A percentile compares a stretch with the other conserved stretches of the same genome.
Evolutionary conservation across 2,797 vertebrate genomes (phyloP).

Genomic region (Sebastes iracundus): DNA sequence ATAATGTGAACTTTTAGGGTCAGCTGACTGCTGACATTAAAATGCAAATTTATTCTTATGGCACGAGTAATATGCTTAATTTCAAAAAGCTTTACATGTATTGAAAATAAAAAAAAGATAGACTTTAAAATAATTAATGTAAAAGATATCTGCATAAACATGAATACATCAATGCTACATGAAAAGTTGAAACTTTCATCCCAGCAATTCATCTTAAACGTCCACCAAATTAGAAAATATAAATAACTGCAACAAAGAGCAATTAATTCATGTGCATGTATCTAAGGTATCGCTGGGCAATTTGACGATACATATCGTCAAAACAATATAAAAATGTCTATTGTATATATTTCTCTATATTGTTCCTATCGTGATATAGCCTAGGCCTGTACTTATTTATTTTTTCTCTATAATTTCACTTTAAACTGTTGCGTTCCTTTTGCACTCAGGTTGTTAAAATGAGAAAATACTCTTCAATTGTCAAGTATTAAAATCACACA

Average conservation of each 20-base stretch:
- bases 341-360: no score
- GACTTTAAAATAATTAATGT: not conserved
- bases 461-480: no score
- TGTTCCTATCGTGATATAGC: no score
- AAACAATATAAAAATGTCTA: not conserved
- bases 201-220: not conserved
- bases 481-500: no score
- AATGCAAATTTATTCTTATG: not conserved
- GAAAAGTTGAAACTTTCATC: not conserved
- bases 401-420: no score
- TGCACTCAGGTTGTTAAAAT: no score
- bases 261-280: not conserved
- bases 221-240: not conserved
- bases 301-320: no score
- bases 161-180: not conserved
- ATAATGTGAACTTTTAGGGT: not conserved
- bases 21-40: not conserved
- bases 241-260: not conserved
- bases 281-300: rapidly evolving
- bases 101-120: not conserved
- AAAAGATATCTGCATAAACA: not conserved
- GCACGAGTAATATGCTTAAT: not conserved
- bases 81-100: not conserved
- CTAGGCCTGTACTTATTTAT: no score
- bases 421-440: no score